phyloP scores from a whole-genome alignment of 2,888 invertebrate genomes.

The Agriopis marginaria region DNA sequence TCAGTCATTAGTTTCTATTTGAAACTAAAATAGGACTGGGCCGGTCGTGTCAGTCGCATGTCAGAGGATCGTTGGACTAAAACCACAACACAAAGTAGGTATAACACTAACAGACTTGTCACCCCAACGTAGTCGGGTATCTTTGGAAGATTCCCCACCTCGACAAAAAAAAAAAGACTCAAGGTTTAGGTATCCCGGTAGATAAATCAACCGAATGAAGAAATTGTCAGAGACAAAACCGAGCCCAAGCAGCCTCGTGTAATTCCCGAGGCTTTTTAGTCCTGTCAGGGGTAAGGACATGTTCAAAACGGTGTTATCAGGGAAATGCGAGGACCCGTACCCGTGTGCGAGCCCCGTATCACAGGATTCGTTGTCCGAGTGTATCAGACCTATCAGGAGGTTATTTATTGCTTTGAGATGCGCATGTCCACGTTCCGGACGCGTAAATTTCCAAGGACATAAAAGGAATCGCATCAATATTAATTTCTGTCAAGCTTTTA shows the following conservation, averaged over 20 bases:
- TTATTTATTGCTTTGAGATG: constrained; percentile 65
- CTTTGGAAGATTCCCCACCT: too few species aligned
- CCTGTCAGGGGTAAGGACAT: constrained; percentile 11
- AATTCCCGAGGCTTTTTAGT: constrained; percentile 4
- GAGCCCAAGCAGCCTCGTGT: not conserved
- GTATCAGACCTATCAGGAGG: constrained; percentile 53
- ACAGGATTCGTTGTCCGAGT: constrained; percentile 53
- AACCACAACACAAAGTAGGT: too few species aligned
- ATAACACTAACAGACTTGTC: too few species aligned
- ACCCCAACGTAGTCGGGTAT: too few species aligned
- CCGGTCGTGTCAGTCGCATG: too few species aligned
- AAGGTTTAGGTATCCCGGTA: not conserved
- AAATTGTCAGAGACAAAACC: constrained; percentile 13
- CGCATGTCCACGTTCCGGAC: constrained; percentile 25
- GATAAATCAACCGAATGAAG: constrained; percentile 27
- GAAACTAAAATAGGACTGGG: too few species aligned
- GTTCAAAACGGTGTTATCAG: constrained; percentile 36
- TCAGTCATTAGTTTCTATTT: too few species aligned
- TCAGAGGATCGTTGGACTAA: too few species aligned
- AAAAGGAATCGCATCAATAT: constrained; percentile 12
- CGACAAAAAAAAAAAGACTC: too few species aligned
- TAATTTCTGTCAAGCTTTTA: constrained; percentile 3
- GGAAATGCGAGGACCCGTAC: constrained; percentile 11
- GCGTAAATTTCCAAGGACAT: not conserved
- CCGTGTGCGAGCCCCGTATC: constrained; percentile 34